phyloP scores from a whole-genome alignment of 92 coral and sea anemone species.

The Palythoa grandis region DNA sequence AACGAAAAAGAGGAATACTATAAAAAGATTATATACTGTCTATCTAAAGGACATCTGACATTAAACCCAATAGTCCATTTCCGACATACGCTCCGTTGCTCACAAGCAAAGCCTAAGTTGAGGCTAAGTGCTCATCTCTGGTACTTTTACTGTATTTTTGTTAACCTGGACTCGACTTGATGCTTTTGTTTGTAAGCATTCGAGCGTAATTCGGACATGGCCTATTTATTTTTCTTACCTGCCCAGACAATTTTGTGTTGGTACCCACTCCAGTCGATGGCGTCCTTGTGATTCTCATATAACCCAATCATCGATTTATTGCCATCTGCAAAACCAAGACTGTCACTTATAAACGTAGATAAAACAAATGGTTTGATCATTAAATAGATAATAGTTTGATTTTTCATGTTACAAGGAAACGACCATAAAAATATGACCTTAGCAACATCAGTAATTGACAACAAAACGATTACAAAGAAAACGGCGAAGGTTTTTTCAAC shows the following conservation, averaged over 20 bases:
- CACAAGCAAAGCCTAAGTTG: too few relatives aligned
- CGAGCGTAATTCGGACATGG: not conserved
- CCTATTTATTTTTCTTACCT: constrained; percentile 41
- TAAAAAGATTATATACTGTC: too few relatives aligned
- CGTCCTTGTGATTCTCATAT: constrained; percentile 49
- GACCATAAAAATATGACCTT: not conserved
- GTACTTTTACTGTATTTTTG: too few relatives aligned
- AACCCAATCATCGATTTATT: constrained; percentile 50
- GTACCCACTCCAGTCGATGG: constrained; percentile 79
- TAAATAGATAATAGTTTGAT: not conserved
- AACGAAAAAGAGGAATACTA: too few relatives aligned
- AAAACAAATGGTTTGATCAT: not conserved
- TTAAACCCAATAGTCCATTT: too few relatives aligned
- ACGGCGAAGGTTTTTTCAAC: not conserved
- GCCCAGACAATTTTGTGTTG: constrained; percentile 64
- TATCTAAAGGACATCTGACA: too few relatives aligned
- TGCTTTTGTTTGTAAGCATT: too few relatives aligned
- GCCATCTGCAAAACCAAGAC: constrained; percentile 42
- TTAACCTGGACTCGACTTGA: too few relatives aligned
- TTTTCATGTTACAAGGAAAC: not conserved
- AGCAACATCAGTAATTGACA: not conserved
- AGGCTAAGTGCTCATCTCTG: too few relatives aligned
- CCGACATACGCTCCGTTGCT: too few relatives aligned
- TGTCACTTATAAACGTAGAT: not conserved
- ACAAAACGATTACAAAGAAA: not conserved